phyloP scores from a whole-genome alignment of 2,797 vertebrate genomes.

The Centropyge bicolor region DNA sequence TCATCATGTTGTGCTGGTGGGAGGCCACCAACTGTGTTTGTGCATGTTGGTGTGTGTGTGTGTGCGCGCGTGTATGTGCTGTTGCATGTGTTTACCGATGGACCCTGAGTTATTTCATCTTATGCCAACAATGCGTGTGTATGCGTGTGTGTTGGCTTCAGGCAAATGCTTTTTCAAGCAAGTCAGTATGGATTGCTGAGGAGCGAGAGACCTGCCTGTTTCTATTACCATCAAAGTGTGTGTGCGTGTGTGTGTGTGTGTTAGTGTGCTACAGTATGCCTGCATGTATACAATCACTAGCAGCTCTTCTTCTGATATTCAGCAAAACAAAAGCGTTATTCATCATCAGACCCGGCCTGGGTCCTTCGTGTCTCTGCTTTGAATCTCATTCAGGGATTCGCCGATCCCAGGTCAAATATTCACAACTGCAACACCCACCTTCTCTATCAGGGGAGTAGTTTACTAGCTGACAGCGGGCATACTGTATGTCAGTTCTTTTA shows the following conservation, averaged over 20 bases:
- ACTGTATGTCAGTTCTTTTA: constrained; percentile 41
- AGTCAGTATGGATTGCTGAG: constrained; percentile 50
- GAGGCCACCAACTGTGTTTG: constrained; percentile 47
- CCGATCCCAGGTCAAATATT: constrained; percentile 67
- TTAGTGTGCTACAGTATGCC: background rate
- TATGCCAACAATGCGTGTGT: constrained; percentile 21
- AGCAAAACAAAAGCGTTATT: constrained; percentile 40
- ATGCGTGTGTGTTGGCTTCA: constrained; percentile 8
- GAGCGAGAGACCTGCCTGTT: constrained; percentile 56
- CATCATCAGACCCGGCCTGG: constrained; percentile 28
- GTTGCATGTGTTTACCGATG: constrained; percentile 47
- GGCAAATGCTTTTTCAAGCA: constrained; percentile 47
- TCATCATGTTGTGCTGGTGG: constrained; percentile 53
- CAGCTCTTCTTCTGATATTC: constrained; percentile 26
- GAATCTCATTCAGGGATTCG: constrained; percentile 33
- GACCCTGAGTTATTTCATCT: constrained; percentile 54
- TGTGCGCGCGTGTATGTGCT: constrained; percentile 10
- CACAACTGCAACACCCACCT: constrained; percentile 40
- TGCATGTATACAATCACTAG: constrained; percentile 12
- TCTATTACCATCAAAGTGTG: constrained; percentile 52
- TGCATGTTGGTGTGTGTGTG: constrained; percentile 13
- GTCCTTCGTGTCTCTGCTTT: constrained; percentile 28
- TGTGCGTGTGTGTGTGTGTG: constrained; percentile 19
- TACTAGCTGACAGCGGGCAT: constrained; percentile 48
- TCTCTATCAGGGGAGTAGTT: constrained; percentile 43